Conservation (phyloP, 2,113 vertebrate genomes). For the Sardina pilchardus region DNA sequence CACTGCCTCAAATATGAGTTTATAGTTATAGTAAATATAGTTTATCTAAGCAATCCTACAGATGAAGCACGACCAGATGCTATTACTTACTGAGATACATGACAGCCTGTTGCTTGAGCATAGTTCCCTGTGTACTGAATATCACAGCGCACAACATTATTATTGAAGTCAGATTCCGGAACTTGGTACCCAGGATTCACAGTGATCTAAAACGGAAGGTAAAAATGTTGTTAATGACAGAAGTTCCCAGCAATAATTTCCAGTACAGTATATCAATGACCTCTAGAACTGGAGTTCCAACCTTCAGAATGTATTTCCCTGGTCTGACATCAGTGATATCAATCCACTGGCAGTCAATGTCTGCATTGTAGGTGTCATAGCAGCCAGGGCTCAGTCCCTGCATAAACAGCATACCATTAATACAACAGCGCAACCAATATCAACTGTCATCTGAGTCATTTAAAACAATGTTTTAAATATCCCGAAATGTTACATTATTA, state of each 20-base stretch:
- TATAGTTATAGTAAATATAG: no score
- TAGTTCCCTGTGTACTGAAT: constrained; percentile 75
- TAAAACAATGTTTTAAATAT: background rate
- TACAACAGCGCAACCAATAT: background rate
- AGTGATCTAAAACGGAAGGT: constrained; percentile 62
- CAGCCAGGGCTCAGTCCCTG: constrained; percentile 77
- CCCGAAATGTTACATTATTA: background rate
- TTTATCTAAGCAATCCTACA: background rate
- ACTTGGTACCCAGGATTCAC: constrained; percentile 77
- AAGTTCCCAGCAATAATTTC: background rate
- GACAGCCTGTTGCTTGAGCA: constrained; percentile 71
- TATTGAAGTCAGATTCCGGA: constrained; percentile 75
- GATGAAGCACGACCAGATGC: background rate
- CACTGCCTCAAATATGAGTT: background rate
- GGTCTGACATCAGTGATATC: constrained; percentile 73
- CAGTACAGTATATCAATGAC: background rate
- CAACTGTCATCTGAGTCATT: background rate
- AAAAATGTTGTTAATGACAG: background rate
- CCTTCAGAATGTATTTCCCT: constrained; percentile 75
- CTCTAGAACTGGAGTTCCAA: constrained; percentile 28
- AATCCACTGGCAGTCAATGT: constrained; percentile 80
- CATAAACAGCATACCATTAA: background rate
- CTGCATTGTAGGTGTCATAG: constrained; percentile 76
- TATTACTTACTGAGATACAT: constrained; percentile 60
- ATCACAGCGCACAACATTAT: constrained; percentile 77